phyloP scores from a whole-genome alignment of 2,797 vertebrate species.

The Orestias chungarensis region DNA sequence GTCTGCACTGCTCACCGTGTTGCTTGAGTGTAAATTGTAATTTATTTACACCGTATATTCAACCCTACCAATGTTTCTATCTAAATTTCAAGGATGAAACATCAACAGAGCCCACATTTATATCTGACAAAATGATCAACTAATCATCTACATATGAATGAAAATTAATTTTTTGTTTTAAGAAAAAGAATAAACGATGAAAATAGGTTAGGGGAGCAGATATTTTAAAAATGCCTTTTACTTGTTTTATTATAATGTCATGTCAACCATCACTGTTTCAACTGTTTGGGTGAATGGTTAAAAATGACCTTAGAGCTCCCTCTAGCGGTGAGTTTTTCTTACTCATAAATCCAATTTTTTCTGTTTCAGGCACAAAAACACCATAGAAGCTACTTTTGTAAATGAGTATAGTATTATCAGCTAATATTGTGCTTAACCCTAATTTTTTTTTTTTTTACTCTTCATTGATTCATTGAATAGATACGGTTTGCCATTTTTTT shows the following conservation, averaged over 20 bases:
- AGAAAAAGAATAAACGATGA: neutral
- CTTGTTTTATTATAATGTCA: constrained; percentile 16
- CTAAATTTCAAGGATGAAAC: too few relatives aligned
- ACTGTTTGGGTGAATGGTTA: neutral
- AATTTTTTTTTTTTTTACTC: neutral
- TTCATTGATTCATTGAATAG: neutral
- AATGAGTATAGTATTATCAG: too few relatives aligned
- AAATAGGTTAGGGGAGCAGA: neutral
- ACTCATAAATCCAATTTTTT: neutral
- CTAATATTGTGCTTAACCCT: neutral
- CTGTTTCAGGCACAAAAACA: neutral
- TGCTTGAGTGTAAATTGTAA: neutral
- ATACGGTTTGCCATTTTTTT: neutral
- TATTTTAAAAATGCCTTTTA: constrained; percentile 27
- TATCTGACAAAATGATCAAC: neutral
- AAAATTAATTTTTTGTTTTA: too few relatives aligned
- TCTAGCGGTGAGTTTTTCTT: constrained; percentile 38
- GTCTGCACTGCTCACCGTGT: neutral
- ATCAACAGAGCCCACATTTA: too few relatives aligned
- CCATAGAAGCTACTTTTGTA: too few relatives aligned
- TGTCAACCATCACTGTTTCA: neutral
- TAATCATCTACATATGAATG: neutral
- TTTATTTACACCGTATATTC: too few relatives aligned
- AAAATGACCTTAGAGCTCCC: constrained; percentile 30
- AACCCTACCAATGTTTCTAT: too few relatives aligned